Percentiles rank a stretch among this genome's conserved stretches.
These are phyloP conservation scores for Hecatera dysodea DNA, from an alignment of 2,888 invertebrate species.

Conservation along the genomic window DNA sequence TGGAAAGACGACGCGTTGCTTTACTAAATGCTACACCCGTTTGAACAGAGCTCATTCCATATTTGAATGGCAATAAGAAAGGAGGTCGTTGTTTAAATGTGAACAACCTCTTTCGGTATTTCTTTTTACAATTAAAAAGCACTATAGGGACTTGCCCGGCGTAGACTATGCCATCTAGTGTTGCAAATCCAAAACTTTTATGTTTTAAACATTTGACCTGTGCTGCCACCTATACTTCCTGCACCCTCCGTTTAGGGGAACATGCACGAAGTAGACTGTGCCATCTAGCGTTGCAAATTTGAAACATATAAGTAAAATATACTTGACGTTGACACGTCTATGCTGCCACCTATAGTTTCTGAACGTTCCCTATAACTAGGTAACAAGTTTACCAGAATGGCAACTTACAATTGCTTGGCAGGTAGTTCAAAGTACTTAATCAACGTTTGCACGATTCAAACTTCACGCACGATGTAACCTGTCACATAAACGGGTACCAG, in stretches of 20 bases:
- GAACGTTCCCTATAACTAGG: no score
- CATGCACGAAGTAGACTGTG: no score
- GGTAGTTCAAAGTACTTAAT: background rate
- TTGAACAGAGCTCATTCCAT: conserved; percentile 29
- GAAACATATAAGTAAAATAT: no score
- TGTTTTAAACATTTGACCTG: no score
- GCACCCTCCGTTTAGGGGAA: no score
- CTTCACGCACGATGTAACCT: conserved; percentile 18
- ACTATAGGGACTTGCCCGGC: no score
- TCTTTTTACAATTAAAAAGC: background rate
- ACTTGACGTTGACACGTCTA: no score
- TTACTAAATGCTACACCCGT: conserved; percentile 47
- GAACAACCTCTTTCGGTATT: background rate
- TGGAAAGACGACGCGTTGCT: conserved; percentile 39
- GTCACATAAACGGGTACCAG: conserved; percentile 63
- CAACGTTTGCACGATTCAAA: conserved; percentile 4
- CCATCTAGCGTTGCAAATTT: no score
- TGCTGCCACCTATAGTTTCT: no score
- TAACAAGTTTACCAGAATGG: conserved; percentile 2
- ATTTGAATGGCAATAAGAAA: conserved; percentile 33
- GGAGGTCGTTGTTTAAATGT: conserved; percentile 13
- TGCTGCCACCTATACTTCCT: no score
- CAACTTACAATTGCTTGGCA: background rate
- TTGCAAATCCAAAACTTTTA: no score
- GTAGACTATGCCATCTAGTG: no score